phyloP scores from a whole-genome alignment of 2,113 vertebrate species.

The Otus sunia region DNA sequence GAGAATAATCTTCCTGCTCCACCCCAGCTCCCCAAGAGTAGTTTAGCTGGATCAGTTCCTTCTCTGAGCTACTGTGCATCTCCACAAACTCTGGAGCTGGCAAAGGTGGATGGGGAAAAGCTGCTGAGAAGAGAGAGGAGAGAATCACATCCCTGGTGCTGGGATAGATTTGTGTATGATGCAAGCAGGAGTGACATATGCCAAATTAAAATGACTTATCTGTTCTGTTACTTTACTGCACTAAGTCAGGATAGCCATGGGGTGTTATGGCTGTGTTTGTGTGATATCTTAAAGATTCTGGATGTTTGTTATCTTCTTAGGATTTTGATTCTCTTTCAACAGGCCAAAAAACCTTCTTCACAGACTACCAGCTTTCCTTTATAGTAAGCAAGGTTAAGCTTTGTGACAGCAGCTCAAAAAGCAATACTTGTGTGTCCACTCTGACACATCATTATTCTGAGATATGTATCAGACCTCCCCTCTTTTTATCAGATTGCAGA shows the following conservation, averaged over 20 bases:
- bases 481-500: constrained; percentile 41
- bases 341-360: background rate
- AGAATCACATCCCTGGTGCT: fast-evolving
- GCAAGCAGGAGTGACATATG: background rate
- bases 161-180: background rate
- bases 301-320: background rate
- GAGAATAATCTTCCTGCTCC: background rate
- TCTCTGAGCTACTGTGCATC: background rate
- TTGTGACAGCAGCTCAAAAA: background rate
- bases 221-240: background rate
- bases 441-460: constrained; percentile 27
- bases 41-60: background rate
- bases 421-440: background rate
- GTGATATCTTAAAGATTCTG: background rate
- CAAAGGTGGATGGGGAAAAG: background rate
- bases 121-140: background rate
- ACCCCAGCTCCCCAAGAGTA: background rate
- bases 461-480: background rate
- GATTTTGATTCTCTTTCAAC: background rate
- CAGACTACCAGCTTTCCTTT: background rate
- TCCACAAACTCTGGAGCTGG: background rate
- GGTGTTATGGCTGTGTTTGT: background rate
- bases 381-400: background rate
- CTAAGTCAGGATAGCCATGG: background rate
- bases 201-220: background rate